phyloP scores from a whole-genome alignment of 2,888 invertebrate species.

The Drosophila setosimentum region DNA sequence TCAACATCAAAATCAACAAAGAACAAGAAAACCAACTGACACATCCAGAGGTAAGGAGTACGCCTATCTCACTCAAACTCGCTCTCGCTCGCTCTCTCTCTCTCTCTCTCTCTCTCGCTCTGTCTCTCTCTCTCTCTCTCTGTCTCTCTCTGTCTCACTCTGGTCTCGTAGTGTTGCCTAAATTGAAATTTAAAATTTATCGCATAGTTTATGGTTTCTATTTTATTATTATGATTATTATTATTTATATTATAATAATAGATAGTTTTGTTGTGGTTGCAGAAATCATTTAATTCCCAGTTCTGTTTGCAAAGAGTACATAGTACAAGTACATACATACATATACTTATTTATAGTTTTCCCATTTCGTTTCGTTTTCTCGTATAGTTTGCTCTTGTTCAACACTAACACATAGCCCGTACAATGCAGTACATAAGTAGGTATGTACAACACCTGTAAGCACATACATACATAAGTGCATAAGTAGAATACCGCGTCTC shows the following conservation, averaged over 20 bases:
- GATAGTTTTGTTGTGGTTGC: constrained; percentile 33
- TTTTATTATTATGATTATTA: constrained; percentile 24
- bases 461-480: constrained; percentile 31
- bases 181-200: constrained; percentile 33
- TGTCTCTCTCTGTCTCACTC: constrained; percentile 18
- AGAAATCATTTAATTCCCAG: constrained; percentile 27
- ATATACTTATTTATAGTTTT: not conserved
- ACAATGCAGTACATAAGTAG: constrained; percentile 8
- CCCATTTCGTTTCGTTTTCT: constrained; percentile 3
- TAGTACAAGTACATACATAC: constrained; percentile 1
- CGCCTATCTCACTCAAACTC: constrained; percentile 47
- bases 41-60: constrained; percentile 65
- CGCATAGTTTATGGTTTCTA: constrained; percentile 35
- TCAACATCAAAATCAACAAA: constrained; percentile 30
- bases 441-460: constrained; percentile 26
- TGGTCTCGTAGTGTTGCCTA: constrained; percentile 46
- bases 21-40: constrained; percentile 56
- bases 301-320: constrained; percentile 11
- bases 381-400: constrained; percentile 33
- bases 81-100: constrained; percentile 22
- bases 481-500: constrained; percentile 46
- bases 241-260: constrained; percentile 25
- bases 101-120: constrained; percentile 17
- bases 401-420: constrained; percentile 12
- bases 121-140: constrained; percentile 24